These are phyloP conservation scores for Forbesichthys agassizii DNA, from an alignment of 2,113 vertebrate genomes.

Conservation along the genomic window DNA sequence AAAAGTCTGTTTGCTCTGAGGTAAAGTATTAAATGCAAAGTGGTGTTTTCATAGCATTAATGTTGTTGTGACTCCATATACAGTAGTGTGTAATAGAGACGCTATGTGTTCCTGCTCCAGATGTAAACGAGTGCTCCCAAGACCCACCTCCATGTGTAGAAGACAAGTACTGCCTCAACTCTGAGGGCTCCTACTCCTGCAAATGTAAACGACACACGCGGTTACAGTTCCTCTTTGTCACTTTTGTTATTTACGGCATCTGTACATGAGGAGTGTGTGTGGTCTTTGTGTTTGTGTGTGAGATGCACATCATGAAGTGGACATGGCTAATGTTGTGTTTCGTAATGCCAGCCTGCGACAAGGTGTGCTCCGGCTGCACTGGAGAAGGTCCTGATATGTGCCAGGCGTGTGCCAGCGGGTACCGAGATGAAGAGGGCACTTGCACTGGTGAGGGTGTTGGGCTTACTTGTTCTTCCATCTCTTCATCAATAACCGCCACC, in stretches of 20 bases:
- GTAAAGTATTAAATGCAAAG: not conserved
- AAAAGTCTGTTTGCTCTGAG: too few species aligned
- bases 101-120: slow-evolving; percentile 64
- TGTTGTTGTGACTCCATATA: not conserved
- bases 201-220: slow-evolving; percentile 73
- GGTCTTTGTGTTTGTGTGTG: not conserved
- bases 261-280: not conserved
- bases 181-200: slow-evolving; percentile 86
- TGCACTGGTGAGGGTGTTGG: slow-evolving; percentile 80
- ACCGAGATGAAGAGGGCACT: slow-evolving; percentile 73
- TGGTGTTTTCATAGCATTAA: not conserved
- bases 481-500: not conserved
- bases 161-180: slow-evolving; percentile 86
- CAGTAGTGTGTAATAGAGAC: not conserved
- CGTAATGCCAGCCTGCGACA: slow-evolving; percentile 80
- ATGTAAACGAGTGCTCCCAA: slow-evolving; percentile 85
- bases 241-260: not conserved
- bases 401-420: slow-evolving; percentile 79
- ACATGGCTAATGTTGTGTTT: too few species aligned
- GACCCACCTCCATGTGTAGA: slow-evolving; percentile 79
- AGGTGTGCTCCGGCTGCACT: slow-evolving; percentile 82
- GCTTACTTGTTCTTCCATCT: not conserved
- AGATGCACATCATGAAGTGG: too few species aligned
- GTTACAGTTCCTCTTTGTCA: not conserved
- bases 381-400: slow-evolving; percentile 83